Evolutionary conservation across 2,888 invertebrate species (phyloP), one percentile per base, ranked within the genome.

Genomic region (Hirudinaria manillensis): DNA sequence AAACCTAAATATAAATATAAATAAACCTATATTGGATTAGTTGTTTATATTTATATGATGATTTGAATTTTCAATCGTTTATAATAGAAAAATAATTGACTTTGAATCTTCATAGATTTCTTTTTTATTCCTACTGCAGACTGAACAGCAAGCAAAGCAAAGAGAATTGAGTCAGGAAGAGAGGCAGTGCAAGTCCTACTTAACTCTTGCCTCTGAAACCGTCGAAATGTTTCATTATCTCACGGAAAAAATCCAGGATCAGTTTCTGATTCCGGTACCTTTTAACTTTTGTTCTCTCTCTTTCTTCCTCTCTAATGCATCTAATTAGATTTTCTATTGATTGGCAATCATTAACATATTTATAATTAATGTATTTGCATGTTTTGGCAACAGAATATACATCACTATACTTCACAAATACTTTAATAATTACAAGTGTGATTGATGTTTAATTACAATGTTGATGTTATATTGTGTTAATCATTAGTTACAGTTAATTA

Each of bases 151-250:
- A 78, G 80, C 81, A 29, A 84, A 85, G 77, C 83, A 84, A 68
- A 81, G 83, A 66, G 84, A 85, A 78, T 80, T 86, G 75, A 83
- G 86, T 2, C 84, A 83, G 78, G 85, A 85, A 76, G 84, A 86
- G 78, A 79, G 83, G 55, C 83, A 84, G 79, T 84, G 84, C 78
- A 79, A 83, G 75, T 94, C 93, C 0, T 95, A 95, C 86, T 88
- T 95, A 81, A 94, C 94, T 2, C 87, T 96, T 77, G 94, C 93
- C 68, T 89, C 93, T 79, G 97, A 97, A 86, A 98, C 98, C 0
- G 95, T 99, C 71, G 94, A 98, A 85, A 94, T 99, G 94, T 91
- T 99, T 85, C 93, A 95, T 85, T 96, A 97, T 86, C 88, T 99
- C 81, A 96, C 97, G 29, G 82, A 83, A 32, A 92, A 94, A 83